Base-by-base conservation (phyloP, 2,888 invertebrate genomes). In the Orthonychiurus folsomi region DNA sequence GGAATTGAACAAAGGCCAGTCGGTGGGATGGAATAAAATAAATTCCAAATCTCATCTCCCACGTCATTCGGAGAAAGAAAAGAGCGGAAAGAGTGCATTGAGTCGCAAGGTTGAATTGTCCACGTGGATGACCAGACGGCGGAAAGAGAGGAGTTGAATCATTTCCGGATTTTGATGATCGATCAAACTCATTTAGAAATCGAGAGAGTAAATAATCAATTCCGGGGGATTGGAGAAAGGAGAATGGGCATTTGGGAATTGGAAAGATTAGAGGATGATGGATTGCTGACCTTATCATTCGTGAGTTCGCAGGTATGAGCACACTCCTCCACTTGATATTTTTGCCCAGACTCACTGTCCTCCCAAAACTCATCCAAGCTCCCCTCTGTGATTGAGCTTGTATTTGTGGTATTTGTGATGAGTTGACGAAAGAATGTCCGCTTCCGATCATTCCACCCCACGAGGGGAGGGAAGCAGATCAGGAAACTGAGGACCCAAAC, bases 401-500 rank as follows among this genome's bases (percentile, higher is more conserved):
- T 27, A 56, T 60, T 65, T 28, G 68, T 73, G 60, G 74, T 73
- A 3, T 72, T 66, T 21, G 69, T 70, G n/a, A 71, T 68, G 56
- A 74, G 72, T 12, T 68, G 70, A n/a, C 68, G 67, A 50, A 62
- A 67, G 64, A 66, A 69, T 12, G 70, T 72, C 5, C 73, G 70
- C 57, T 71, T 68, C 18, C 82, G 78, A 78, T 87, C 90, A 76
- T 89, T 92, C 93, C 93, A 93, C 9, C 93, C 93, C 55, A 95
- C 89, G 62, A 97, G 81, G 2, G 95, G 95, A 53, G 96, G 97
- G 76, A 95, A 93, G 77, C 95, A 96, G 73, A 97, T 95, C 73
- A 94, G 86, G 77, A 95, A 95, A 63, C 94, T 93, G 61, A 94
- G 82, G 66, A 94, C 86, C 97, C 97, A 97, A 20, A 95, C 87